A percentile compares a stretch with the other conserved stretches of the same genome.
Conservation (phyloP, 1,140 invertebrate species). For the Brevipalpus yothersi region DNA sequence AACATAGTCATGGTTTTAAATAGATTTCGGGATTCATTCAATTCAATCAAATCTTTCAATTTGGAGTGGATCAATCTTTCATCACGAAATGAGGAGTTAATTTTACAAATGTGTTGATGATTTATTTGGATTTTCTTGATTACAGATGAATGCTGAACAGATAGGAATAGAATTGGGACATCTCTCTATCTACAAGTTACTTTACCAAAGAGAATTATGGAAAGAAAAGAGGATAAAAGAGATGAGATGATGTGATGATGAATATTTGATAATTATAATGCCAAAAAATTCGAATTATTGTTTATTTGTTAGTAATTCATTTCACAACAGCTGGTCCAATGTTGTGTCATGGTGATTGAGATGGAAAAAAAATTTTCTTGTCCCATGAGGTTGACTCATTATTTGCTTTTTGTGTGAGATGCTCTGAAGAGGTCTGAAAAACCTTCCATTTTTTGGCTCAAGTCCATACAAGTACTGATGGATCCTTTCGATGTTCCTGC, state of each 20-base stretch:
- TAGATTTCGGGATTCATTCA: background rate
- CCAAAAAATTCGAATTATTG: too few species aligned
- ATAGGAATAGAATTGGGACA: too few species aligned
- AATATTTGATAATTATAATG: too few species aligned
- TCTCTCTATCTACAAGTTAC: too few species aligned
- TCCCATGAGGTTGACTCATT: background rate
- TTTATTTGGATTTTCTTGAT: too few species aligned
- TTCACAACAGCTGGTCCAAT: background rate
- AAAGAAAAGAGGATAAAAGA: too few species aligned
- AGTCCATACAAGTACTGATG: slow-evolving; percentile 5
- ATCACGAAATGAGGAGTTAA: background rate
- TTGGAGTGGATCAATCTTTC: background rate
- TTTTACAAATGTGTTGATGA: too few species aligned
- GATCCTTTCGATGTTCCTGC: slow-evolving; percentile 3
- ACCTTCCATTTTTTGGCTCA: background rate
- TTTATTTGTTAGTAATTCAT: too few species aligned
- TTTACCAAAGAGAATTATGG: too few species aligned
- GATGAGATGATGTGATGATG: too few species aligned
- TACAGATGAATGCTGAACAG: too few species aligned
- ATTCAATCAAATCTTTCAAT: background rate
- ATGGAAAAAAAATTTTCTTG: background rate
- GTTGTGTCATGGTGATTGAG: background rate
- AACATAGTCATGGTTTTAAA: background rate
- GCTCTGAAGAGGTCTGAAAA: background rate
- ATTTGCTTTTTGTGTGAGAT: background rate